phyloP scores from a whole-genome alignment of 2,888 invertebrate genomes.

The Plebejus anna region DNA sequence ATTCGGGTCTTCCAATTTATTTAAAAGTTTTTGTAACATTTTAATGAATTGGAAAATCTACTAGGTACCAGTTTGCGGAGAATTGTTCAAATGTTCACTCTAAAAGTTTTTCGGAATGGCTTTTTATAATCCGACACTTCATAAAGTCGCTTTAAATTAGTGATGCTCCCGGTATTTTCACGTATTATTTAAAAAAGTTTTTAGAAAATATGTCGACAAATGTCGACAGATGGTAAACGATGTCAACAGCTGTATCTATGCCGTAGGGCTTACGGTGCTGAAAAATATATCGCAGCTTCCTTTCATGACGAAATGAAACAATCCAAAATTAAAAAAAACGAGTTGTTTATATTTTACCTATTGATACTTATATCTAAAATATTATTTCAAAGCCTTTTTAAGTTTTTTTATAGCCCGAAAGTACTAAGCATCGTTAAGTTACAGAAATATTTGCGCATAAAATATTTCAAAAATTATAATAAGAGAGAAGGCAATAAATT shows the following conservation, averaged over 20 bases:
- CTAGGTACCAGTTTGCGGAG: neutral
- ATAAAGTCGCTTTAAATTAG: conserved; percentile 17
- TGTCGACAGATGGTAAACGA: conserved; percentile 17
- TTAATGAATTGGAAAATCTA: conserved; percentile 18
- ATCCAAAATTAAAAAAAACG: neutral
- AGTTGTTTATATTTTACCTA: neutral
- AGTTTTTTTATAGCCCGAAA: no score
- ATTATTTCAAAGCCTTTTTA: neutral
- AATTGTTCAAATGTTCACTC: neutral
- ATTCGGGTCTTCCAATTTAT: conserved; percentile 58
- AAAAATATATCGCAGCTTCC: neutral
- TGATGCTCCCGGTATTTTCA: neutral
- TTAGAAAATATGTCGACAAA: conserved; percentile 6
- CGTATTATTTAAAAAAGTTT: neutral
- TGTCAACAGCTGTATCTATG: neutral
- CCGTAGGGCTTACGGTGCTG: neutral
- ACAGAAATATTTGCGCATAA: no score
- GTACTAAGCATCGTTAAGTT: no score
- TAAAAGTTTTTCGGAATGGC: neutral
- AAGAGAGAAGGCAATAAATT: no score
- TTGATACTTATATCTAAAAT: neutral
- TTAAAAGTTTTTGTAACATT: conserved; percentile 48
- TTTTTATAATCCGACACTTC: conserved; percentile 20
- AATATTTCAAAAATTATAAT: no score
- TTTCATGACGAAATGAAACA: neutral